phyloP scores from a whole-genome alignment of 2,797 vertebrate genomes.

The Miichthys miiuy region DNA sequence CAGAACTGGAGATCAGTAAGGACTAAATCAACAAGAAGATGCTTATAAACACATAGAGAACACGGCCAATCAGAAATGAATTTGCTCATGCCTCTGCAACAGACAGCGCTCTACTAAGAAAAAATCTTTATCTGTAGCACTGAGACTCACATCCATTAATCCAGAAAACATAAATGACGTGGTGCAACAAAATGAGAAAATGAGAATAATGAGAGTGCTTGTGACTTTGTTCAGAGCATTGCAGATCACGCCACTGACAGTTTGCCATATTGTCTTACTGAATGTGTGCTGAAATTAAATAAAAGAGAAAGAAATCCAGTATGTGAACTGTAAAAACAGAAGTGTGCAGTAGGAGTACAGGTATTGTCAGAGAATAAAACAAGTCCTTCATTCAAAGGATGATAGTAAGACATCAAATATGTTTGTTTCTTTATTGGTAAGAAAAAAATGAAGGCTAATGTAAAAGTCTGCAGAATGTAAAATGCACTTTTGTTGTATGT shows the following conservation, averaged over 20 bases:
- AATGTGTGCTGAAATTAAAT: conserved; percentile 57
- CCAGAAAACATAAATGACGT: conserved; percentile 51
- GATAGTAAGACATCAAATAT: conserved; percentile 30
- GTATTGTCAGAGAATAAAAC: conserved; percentile 33
- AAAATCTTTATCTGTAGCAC: conserved; percentile 54
- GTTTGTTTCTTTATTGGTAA: conserved; percentile 51
- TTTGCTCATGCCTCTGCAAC: conserved; percentile 62
- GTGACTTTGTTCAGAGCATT: conserved; percentile 81
- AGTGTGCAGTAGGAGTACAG: background rate
- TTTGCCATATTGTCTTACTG: conserved; percentile 40
- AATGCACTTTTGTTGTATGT: conserved; percentile 57
- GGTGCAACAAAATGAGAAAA: conserved; percentile 38
- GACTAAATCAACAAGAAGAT: conserved; percentile 79
- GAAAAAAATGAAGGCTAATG: conserved; percentile 27
- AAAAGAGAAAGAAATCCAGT: conserved; percentile 35
- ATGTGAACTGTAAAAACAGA: conserved; percentile 35
- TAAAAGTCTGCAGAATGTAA: conserved; percentile 60
- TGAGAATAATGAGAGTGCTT: conserved; percentile 82
- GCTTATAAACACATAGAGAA: conserved; percentile 86
- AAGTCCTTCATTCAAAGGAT: conserved; percentile 37
- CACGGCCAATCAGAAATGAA: conserved; percentile 85
- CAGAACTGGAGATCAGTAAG: conserved; percentile 68
- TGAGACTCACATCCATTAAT: conserved; percentile 63
- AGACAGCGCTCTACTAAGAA: conserved; percentile 55
- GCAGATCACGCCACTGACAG: conserved; percentile 40